phyloP scores from a whole-genome alignment of 1,140 invertebrate genomes.

The Aplysia californica region DNA sequence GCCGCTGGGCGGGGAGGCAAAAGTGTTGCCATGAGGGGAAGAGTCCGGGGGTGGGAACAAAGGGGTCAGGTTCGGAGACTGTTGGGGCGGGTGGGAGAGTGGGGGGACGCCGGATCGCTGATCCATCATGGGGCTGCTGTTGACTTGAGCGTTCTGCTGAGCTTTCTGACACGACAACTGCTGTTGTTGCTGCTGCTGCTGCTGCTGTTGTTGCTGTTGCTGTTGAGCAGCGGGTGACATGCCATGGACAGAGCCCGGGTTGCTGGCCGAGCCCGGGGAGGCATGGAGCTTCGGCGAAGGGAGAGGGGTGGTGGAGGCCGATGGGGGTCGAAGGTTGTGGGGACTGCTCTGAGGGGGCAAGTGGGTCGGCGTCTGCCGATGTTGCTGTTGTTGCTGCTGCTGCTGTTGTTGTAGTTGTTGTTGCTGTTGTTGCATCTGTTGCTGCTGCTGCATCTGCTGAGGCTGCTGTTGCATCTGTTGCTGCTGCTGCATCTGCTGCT shows the following conservation, averaged over 20 bases:
- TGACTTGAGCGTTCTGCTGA: slow-evolving; percentile 12
- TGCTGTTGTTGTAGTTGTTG: slow-evolving; percentile 2
- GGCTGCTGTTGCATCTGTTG: slow-evolving; percentile 13
- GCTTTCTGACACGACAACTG: slow-evolving; percentile 13
- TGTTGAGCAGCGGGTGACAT: slow-evolving; percentile 26
- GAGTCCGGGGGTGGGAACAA: slow-evolving; percentile 8
- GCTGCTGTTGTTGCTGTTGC: slow-evolving; percentile 18
- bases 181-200: slow-evolving; percentile 2
- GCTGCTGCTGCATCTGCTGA: slow-evolving; percentile 12
- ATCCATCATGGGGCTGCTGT: slow-evolving; percentile 22
- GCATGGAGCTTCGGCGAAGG: slow-evolving; percentile 25
- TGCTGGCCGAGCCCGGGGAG: slow-evolving; percentile 25
- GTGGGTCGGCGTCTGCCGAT: slow-evolving; percentile 18
- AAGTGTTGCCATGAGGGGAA: neutral
- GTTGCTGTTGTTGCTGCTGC: slow-evolving; percentile 21
- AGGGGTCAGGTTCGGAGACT: slow-evolving; percentile 4
- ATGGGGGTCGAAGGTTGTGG: slow-evolving; percentile 20
- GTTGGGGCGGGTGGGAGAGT: slow-evolving; percentile 27
- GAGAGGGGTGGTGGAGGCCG: slow-evolving; percentile 22
- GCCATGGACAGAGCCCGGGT: slow-evolving; percentile 25
- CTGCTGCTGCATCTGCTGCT: slow-evolving; percentile 21
- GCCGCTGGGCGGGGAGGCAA: slow-evolving; percentile 20
- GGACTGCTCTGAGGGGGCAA: slow-evolving; percentile 20
- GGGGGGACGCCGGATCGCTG: slow-evolving; percentile 8
- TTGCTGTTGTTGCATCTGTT: slow-evolving; percentile 15